Evolutionary conservation across 2,888 invertebrate species (phyloP), one percentile per base, ranked within the genome.

Genomic region (Dynastes tityus): DNA sequence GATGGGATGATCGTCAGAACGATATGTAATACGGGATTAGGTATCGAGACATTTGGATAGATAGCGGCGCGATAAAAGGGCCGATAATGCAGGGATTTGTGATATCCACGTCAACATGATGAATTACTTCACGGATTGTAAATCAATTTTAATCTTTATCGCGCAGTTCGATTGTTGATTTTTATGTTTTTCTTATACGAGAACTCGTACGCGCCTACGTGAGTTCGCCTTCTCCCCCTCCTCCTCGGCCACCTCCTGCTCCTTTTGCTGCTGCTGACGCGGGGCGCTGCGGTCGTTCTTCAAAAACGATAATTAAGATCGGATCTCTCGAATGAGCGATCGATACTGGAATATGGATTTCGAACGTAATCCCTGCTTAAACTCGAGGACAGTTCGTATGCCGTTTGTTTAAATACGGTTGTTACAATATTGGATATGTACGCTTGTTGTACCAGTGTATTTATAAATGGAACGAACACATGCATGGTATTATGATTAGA

Each of bases 51-150:
- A 86, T 85, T 85, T 78, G 78, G 82, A 81, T 82, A 85, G 88
- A 88, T 88, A 88, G 88, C 88, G 88, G 87, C 81, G 78, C 81
- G 86, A 87, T 88, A 86, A 88, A 88, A 88, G 87, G 83, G 81
- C 84, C 83, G 86, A 87, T 87, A 88, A 88, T 86, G 88, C 88
- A 87, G 88, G 88, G 88, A 88, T 89, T 88, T 87, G 87, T 85
- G 89, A 86, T 88, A 89, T 88, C 88, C 88, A 87, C 88, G 87
- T 86, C 88, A 87, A 85, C 82, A 86, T 88, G 88, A 89, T 88
- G 87, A 88, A 89, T 89, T 87, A 84, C 86, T 85, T 85, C 87
- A 88, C 88, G 88, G 89, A 89, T 89, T 89, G 89, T 89, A 89
- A 89, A 89, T 89, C 89, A 89, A 88, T 87, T 87, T 87, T 87